A percentile compares a stretch with the other conserved stretches of the same genome.
Conservation (phyloP, 1,140 invertebrate genomes). For the Drosophila kanapiae region DNA sequence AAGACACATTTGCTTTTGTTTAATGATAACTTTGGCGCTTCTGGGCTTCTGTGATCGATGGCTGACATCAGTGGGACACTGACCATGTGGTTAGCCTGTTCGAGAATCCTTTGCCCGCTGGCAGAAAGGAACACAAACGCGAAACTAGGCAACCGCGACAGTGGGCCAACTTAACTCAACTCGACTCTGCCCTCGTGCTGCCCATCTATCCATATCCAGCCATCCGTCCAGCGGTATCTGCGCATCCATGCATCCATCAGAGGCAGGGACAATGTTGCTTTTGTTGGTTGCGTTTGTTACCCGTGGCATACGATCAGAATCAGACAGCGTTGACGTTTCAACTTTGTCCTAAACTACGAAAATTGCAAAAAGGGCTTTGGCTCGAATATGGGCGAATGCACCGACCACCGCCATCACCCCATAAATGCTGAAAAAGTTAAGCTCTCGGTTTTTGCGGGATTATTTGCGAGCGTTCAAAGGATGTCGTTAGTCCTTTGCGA, state of each 20-base stretch:
- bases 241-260: constrained; percentile 66
- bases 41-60: background rate
- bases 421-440: constrained; percentile 79
- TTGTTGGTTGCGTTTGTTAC: constrained; percentile 36
- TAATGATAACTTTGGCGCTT: no score
- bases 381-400: constrained; percentile 39
- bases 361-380: constrained; percentile 58
- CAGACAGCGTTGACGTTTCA: constrained; percentile 78
- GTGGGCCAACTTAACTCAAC: constrained; percentile 20
- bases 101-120: background rate
- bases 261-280: constrained; percentile 32
- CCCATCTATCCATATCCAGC: constrained; percentile 5
- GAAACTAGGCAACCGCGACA: constrained; percentile 26
- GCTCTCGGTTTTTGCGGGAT: constrained; percentile 77
- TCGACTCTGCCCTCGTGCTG: background rate
- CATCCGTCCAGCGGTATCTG: constrained; percentile 27
- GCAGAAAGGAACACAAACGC: background rate
- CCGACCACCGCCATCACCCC: constrained; percentile 12
- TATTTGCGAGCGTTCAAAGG: constrained; percentile 77
- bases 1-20: no score
- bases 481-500: constrained; percentile 65
- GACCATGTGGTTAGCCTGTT: background rate
- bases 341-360: constrained; percentile 74
- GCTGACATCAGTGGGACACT: background rate
- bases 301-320: constrained; percentile 64